Conservation (phyloP, 2,888 invertebrate genomes). For the Nasonovia ribisnigri region DNA sequence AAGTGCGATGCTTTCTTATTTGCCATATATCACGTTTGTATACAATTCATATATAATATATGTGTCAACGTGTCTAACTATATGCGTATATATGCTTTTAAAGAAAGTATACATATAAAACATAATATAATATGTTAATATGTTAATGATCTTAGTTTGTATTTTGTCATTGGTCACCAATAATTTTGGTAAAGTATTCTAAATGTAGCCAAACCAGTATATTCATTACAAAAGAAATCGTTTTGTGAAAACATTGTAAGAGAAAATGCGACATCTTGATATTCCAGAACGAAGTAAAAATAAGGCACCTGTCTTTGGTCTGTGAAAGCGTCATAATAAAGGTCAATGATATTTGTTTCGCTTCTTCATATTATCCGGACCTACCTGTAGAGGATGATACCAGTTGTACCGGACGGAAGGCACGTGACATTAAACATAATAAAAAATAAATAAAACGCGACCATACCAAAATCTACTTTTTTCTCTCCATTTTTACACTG, state of each 20-base stretch:
- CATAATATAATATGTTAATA: not conserved
- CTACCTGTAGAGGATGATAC: slow-evolving; percentile 61
- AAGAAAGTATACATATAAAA: slow-evolving; percentile 37
- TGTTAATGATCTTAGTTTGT: slow-evolving; percentile 19
- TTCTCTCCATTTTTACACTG: slow-evolving; percentile 46
- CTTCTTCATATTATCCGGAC: slow-evolving; percentile 56
- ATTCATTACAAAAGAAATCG: slow-evolving; percentile 63
- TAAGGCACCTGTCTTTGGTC: slow-evolving; percentile 54
- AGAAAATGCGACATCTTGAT: slow-evolving; percentile 64
- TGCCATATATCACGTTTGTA: slow-evolving; percentile 2
- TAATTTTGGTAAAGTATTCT: slow-evolving; percentile 41
- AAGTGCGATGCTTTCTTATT: slow-evolving; percentile 21
- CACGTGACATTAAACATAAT: slow-evolving; percentile 61
- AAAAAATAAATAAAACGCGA: slow-evolving; percentile 47
- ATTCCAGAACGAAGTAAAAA: slow-evolving; percentile 64
- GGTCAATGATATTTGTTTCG: slow-evolving; percentile 61
- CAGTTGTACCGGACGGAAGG: slow-evolving; percentile 64
- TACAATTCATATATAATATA: not conserved
- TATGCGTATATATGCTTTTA: not conserved
- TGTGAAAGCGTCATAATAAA: slow-evolving; percentile 64
- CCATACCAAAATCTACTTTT: slow-evolving; percentile 62
- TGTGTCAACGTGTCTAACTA: not conserved
- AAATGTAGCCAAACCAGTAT: slow-evolving; percentile 60
- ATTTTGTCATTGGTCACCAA: slow-evolving; percentile 34
- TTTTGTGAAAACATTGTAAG: slow-evolving; percentile 56